These are phyloP conservation scores for Parazoanthus swiftii DNA, from an alignment of 92 coral and sea anemone species.

Conservation along the genomic window DNA sequence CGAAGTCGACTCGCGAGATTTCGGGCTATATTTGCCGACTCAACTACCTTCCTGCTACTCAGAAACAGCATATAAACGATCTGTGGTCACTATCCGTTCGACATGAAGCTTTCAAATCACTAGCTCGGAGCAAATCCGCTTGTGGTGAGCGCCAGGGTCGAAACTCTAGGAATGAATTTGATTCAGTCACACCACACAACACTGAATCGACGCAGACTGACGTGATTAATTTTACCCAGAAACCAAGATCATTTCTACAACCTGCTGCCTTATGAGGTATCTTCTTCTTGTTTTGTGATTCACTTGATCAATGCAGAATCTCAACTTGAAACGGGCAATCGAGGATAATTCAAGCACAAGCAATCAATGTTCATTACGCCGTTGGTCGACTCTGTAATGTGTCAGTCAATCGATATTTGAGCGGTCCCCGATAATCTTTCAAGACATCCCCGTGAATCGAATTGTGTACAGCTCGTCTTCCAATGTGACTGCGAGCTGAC, in stretches of 20 bases:
- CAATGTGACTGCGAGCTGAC: neutral
- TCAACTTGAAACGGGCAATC: constrained; percentile 5
- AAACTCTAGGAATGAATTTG: neutral
- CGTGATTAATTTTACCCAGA: constrained; percentile 17
- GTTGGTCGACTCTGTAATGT: neutral
- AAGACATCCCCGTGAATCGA: constrained; percentile 17
- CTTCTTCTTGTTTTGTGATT: neutral
- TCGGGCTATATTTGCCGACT: constrained; percentile 27
- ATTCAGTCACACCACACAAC: constrained; percentile 40
- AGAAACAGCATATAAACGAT: constrained; percentile 42
- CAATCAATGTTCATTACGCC: neutral
- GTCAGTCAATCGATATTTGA: neutral
- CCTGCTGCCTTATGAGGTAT: constrained; percentile 4
- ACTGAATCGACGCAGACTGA: constrained; percentile 13
- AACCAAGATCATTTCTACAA: constrained; percentile 36
- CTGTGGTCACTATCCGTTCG: constrained; percentile 16
- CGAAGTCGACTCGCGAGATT: constrained; percentile 25
- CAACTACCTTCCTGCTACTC: constrained; percentile 15
- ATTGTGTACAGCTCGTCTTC: constrained; percentile 1
- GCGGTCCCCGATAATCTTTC: constrained; percentile 16
- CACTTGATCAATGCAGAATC: neutral
- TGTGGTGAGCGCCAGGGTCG: constrained; percentile 39
- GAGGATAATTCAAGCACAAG: constrained; percentile 12
- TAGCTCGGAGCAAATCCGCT: constrained; percentile 4
- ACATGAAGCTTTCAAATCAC: constrained; percentile 14